Conservation (phyloP, 2,888 invertebrate genomes). For the Bombylius major region DNA sequence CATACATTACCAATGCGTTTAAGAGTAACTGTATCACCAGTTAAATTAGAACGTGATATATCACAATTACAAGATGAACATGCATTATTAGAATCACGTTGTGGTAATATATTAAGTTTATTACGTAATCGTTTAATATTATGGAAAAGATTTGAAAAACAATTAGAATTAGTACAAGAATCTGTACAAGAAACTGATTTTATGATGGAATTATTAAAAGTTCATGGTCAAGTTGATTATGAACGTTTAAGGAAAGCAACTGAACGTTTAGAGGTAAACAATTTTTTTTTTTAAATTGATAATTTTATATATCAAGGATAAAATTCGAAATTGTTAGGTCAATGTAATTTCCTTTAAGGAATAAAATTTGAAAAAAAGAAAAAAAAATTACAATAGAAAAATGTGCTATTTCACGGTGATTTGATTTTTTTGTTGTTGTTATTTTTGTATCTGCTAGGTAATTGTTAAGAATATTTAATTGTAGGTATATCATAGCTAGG, state of each 20-base stretch:
- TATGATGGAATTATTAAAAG: conserved; percentile 73
- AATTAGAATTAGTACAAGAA: conserved; percentile 65
- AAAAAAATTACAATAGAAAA: no score
- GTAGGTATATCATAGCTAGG: no score
- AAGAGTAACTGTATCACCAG: conserved; percentile 63
- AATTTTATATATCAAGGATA: not conserved
- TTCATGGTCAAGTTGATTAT: conserved; percentile 75
- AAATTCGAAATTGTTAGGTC: no score
- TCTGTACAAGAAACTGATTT: conserved; percentile 77
- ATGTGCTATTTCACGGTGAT: no score
- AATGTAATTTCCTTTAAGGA: no score
- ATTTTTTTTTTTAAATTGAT: conserved; percentile 1
- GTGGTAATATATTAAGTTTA: conserved; percentile 51
- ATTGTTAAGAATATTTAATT: no score
- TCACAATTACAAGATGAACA: conserved; percentile 63
- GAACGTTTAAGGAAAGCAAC: conserved; percentile 71
- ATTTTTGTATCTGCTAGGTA: no score
- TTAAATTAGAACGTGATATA: conserved; percentile 62
- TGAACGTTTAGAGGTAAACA: conserved; percentile 66
- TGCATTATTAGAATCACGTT: conserved; percentile 56
- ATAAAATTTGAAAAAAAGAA: no score
- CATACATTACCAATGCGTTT: conserved; percentile 66
- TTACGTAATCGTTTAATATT: conserved; percentile 52
- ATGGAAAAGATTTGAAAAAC: conserved; percentile 67
- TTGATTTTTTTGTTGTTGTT: no score